Evolutionary conservation across 2,797 vertebrate species (phyloP), one percentile per base, ranked within the genome.

Genomic region (Gila robusta): DNA sequence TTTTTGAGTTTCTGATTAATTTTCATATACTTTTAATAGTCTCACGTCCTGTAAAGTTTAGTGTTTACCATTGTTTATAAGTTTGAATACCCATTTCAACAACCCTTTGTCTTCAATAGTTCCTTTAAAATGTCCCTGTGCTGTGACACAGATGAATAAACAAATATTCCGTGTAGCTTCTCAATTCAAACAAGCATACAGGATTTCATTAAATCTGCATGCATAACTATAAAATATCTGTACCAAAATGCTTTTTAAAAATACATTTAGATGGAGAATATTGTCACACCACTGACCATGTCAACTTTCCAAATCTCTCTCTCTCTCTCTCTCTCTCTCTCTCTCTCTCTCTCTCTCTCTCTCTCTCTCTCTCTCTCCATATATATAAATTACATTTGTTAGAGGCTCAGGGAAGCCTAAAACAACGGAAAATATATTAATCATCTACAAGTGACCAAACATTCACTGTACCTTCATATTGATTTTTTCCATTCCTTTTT

Each of bases 401-500:
- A 49, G 16, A 69, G 64, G 17, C 19, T 8, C 62, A 28, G 59
- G 47, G 79, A 67, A 70, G 6, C 19, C 44, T 54, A 54, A 81
- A 54, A 73, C n/a, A 49, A 28, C 23, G 5, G 14, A 17, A 49
- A 17, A 49, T 16, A 28, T 49, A 74, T 83, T 17, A 83, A 74
- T 73, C 81, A 74, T 66, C 71, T 6, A 64, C 19, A 47, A 19
- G 11, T 41, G 67, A 14, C 19, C 39, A 62, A 73, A 64, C 39
- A 74, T 59, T 54, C 0, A 0, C 71, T 83, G 41, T n/a, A 44
- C 56, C 32, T 49, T 64, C 16, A 47, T 49, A 76, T 37, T 12
- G 41, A 83, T 49, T 62, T 83, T 17, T 66, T 16, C 17, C 17
- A 17, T 62, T 82, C n/a, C 6, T 28, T 79, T 62, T 41, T 59